Conservation (phyloP, 2,113 vertebrate species). For the Oncorhynchus keta region DNA sequence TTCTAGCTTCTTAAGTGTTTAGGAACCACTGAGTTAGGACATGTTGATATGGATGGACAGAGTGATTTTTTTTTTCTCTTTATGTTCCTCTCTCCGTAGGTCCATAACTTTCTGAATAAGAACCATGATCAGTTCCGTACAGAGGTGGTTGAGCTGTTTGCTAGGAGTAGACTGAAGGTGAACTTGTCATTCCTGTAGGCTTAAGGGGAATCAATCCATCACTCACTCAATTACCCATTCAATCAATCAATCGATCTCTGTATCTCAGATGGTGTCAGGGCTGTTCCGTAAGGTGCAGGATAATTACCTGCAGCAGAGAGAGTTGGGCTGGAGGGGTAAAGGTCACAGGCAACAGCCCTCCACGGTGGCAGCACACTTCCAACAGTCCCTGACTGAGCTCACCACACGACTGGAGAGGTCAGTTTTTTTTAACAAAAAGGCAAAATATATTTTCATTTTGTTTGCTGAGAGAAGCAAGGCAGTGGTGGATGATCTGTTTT, state of each 20-base stretch:
- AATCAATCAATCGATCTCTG: neutral
- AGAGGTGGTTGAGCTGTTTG: constrained; percentile 84
- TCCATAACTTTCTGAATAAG: constrained; percentile 89
- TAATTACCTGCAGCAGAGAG: constrained; percentile 59
- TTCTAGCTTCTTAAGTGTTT: too few species aligned
- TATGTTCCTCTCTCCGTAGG: constrained; percentile 65
- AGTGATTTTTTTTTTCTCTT: too few species aligned
- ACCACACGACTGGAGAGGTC: constrained; percentile 81
- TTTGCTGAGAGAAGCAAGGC: neutral
- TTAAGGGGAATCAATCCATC: too few species aligned
- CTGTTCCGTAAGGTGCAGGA: constrained; percentile 80
- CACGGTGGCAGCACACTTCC: constrained; percentile 81
- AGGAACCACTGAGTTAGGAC: too few species aligned
- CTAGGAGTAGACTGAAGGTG: constrained; percentile 84
- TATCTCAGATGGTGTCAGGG: constrained; percentile 78
- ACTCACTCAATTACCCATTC: too few species aligned
- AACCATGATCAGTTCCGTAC: constrained; percentile 83
- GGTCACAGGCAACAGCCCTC: constrained; percentile 66
- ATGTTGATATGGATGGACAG: too few species aligned
- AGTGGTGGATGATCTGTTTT: neutral
- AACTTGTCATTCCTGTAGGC: neutral
- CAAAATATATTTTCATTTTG: too few species aligned
- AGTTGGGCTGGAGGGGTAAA: constrained; percentile 61
- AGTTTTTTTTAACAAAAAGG: constrained; percentile 4
- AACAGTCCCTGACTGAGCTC: constrained; percentile 82